These are phyloP conservation scores for Rhynchotus rufescens DNA, from an alignment of 2,797 vertebrate genomes.

Conservation along the genomic window DNA sequence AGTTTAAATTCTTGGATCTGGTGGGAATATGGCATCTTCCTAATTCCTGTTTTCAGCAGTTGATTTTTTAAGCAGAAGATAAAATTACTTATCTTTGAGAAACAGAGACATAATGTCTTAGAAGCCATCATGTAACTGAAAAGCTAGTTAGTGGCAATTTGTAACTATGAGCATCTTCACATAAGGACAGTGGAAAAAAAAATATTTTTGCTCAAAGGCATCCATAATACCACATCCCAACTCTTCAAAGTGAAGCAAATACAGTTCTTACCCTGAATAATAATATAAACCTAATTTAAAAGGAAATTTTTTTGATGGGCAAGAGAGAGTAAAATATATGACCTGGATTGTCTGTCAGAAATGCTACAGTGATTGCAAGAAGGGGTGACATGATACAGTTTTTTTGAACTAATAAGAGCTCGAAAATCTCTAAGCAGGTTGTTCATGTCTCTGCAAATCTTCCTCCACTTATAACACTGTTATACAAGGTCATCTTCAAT, in stretches of 20 bases:
- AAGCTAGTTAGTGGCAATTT: conserved; percentile 19
- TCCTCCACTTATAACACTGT: background rate
- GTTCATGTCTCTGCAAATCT: background rate
- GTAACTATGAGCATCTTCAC: conserved; percentile 13
- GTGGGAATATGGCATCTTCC: background rate
- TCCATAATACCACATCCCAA: background rate
- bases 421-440: background rate
- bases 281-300: background rate
- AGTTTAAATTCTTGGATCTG: background rate
- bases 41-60: background rate
- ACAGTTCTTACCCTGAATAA: background rate
- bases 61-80: conserved; percentile 18
- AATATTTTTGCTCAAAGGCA: conserved; percentile 15
- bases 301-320: conserved; percentile 9
- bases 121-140: background rate
- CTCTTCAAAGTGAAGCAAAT: conserved; percentile 8
- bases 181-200: background rate
- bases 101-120: conserved; percentile 12
- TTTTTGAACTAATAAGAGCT: background rate
- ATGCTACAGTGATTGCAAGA: background rate
- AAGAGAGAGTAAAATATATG: background rate
- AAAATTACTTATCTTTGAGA: conserved; percentile 15
- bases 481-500: background rate
- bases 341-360: conserved; percentile 2
- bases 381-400: background rate